Evolutionary conservation across 2,888 invertebrate genomes (phyloP).

Genomic region (Meghimatium bilineatum): DNA sequence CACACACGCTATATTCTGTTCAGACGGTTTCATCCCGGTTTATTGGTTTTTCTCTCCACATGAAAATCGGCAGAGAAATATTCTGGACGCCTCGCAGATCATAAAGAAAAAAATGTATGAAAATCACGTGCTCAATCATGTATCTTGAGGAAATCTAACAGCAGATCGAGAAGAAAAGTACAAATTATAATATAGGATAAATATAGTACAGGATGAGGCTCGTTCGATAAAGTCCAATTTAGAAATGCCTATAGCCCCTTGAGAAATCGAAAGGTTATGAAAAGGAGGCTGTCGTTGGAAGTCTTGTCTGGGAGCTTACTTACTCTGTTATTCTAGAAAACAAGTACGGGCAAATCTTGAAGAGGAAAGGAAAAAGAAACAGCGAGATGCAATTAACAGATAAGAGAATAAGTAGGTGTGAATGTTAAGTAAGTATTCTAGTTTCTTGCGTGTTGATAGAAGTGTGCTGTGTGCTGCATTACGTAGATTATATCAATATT

Average conservation of each 20-base stretch:
- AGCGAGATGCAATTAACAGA: background rate
- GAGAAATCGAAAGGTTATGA: constrained; percentile 4
- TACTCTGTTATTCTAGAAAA: background rate
- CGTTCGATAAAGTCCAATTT: background rate
- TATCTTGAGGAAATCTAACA: background rate
- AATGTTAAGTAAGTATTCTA: background rate
- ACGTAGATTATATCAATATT: too few relatives aligned
- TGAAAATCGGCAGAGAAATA: background rate
- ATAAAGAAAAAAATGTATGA: background rate
- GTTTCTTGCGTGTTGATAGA: background rate
- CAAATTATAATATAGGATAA: background rate
- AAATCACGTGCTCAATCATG: too few relatives aligned
- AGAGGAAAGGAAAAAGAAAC: too few relatives aligned
- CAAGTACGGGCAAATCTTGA: background rate
- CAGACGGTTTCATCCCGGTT: background rate
- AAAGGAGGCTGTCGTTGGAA: background rate
- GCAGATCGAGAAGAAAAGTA: too few relatives aligned
- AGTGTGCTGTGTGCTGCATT: background rate
- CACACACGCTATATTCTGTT: background rate
- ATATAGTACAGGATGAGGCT: background rate
- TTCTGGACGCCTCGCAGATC: background rate
- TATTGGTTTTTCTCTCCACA: constrained; percentile 5
- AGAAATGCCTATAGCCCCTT: background rate
- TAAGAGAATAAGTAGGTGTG: background rate
- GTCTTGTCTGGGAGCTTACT: background rate